phyloP scores from a whole-genome alignment of 1,140 invertebrate species.

The Lordiphosa stackelbergi region DNA sequence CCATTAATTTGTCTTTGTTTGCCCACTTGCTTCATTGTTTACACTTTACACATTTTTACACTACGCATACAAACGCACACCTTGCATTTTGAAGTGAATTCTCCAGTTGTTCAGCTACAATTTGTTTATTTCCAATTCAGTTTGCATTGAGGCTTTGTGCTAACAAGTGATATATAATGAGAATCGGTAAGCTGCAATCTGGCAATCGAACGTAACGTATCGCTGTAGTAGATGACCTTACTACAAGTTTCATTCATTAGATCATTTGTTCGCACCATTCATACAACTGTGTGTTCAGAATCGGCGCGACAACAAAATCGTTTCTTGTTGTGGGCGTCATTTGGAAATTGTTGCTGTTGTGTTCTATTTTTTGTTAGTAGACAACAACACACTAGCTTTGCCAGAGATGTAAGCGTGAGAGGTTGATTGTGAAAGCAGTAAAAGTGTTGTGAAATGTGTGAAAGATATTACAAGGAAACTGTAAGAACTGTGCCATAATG shows the following conservation, averaged over 20 bases:
- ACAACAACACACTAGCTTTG: background rate
- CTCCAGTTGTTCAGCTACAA: slow-evolving; percentile 42
- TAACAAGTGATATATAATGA: slow-evolving; percentile 33
- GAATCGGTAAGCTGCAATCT: slow-evolving; percentile 58
- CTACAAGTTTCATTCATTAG: slow-evolving; percentile 63
- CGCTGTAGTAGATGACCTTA: slow-evolving; percentile 45
- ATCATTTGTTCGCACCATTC: slow-evolving; percentile 58
- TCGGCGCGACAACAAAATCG: slow-evolving; percentile 18
- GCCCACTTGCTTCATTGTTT: slow-evolving; percentile 1
- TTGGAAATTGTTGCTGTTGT: slow-evolving; percentile 2
- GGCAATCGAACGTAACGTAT: background rate
- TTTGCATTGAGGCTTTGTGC: slow-evolving; percentile 49
- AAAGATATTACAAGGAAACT: no score
- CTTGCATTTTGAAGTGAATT: slow-evolving; percentile 36
- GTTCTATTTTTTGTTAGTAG: slow-evolving; percentile 5
- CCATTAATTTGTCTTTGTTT: no score
- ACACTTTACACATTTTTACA: background rate
- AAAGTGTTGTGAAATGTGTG: background rate
- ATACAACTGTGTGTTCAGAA: slow-evolving; percentile 18
- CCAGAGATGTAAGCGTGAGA: slow-evolving; percentile 2
- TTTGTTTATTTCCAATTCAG: slow-evolving; percentile 67
- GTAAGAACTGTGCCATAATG: no score
- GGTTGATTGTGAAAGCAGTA: background rate
- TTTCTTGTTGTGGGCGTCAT: slow-evolving; percentile 48
- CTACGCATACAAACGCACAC: slow-evolving; percentile 22